A percentile compares a stretch with the other conserved stretches of the same genome.
Conservation (phyloP, 2,888 invertebrate genomes). For the Pteria penguin region DNA sequence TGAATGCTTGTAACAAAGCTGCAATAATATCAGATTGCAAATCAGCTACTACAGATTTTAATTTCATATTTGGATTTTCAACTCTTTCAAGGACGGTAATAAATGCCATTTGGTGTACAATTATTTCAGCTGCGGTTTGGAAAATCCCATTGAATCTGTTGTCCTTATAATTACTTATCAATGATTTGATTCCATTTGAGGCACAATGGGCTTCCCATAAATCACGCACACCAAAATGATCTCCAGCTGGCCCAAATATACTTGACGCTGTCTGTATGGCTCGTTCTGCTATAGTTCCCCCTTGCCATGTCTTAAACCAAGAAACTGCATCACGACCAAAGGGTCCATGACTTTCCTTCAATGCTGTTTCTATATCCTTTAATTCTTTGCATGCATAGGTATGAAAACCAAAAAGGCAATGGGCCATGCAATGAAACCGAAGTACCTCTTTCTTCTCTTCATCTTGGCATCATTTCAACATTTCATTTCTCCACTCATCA, state of each 20-base stretch:
- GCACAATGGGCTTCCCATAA: conserved; percentile 48
- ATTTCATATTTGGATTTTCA: conserved; percentile 42
- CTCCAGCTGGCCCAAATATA: conserved; percentile 40
- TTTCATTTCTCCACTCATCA: conserved; percentile 27
- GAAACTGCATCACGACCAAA: conserved; percentile 42
- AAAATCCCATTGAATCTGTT: conserved; percentile 47
- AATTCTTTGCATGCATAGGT: conserved; percentile 1
- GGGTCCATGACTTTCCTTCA: conserved; percentile 14
- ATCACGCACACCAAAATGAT: conserved; percentile 43
- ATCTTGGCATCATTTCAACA: not conserved
- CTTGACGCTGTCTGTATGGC: conserved; percentile 32
- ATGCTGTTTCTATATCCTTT: conserved; percentile 1
- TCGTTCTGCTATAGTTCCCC: conserved; percentile 37
- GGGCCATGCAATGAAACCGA: conserved; percentile 43
- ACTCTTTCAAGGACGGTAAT: conserved; percentile 30
- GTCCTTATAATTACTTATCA: no score
- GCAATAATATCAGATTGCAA: conserved; percentile 14
- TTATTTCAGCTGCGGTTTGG: conserved; percentile 41
- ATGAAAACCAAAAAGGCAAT: conserved; percentile 45
- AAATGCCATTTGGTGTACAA: conserved; percentile 35
- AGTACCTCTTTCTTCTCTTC: not conserved
- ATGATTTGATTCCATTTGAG: conserved; percentile 38
- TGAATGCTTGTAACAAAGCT: conserved; percentile 37
- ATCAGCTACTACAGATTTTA: conserved; percentile 37
- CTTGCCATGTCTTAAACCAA: conserved; percentile 37